Evolutionary conservation across 2,888 invertebrate species (phyloP).

Genomic region (Agonopterix alstromeriana): DNA sequence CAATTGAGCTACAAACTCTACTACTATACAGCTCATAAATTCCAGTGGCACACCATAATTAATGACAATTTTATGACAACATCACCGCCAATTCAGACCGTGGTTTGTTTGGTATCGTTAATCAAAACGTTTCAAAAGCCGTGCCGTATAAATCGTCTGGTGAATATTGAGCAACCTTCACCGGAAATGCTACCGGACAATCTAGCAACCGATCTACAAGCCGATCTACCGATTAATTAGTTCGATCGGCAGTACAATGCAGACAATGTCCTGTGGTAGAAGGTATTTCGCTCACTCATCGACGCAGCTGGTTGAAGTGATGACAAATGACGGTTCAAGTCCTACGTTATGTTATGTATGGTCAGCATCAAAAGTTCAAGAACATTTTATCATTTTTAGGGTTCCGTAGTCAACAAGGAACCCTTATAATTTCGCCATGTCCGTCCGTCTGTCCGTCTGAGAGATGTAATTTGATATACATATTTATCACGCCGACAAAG

Average conservation of each 20-base stretch:
- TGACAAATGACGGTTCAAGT: conserved; percentile 40
- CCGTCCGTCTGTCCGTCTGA: no score
- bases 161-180: conserved; percentile 69
- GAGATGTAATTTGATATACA: no score
- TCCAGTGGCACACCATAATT: conserved; percentile 1
- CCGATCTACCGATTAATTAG: conserved; percentile 73
- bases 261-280: conserved; percentile 52
- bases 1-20: no score
- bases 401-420: no score
- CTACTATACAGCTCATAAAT: no score
- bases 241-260: conserved; percentile 64
- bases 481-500: no score
- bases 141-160: conserved; percentile 41
- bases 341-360: conserved; percentile 3
- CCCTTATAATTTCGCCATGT: no score
- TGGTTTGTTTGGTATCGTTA: conserved; percentile 55
- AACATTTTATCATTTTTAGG: no score
- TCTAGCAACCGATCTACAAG: conserved; percentile 62
- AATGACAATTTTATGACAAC: conserved; percentile 1
- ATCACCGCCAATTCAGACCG: conserved; percentile 22
- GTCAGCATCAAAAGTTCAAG: no score
- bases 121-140: conserved; percentile 54
- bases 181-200: conserved; percentile 72
- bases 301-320: conserved; percentile 42
- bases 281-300: conserved; percentile 65